A percentile compares a stretch with the other conserved stretches of the same genome.
phyloP scores from a whole-genome alignment of 2,113 vertebrate genomes.

The Heliornis fulica region DNA sequence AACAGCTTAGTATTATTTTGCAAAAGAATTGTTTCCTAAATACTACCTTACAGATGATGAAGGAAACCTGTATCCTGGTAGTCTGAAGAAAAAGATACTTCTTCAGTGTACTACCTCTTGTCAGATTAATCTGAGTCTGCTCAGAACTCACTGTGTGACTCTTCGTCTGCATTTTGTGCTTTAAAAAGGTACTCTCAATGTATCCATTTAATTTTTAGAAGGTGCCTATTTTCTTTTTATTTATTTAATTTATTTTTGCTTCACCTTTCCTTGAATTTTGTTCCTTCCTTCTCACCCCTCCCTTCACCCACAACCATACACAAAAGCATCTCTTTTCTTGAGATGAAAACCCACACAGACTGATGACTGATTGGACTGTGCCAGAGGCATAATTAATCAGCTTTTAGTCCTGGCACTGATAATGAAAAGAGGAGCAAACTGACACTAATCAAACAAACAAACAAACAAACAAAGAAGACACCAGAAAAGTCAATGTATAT shows the following conservation, averaged over 20 bases:
- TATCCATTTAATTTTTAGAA: neutral
- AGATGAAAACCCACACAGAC: neutral
- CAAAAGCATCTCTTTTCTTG: accelerated
- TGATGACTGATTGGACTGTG: neutral
- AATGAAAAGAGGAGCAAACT: neutral
- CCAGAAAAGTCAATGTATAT: accelerated
- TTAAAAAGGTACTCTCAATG: neutral
- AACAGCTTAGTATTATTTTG: neutral
- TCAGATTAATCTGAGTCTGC: neutral
- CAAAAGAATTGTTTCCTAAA: neutral
- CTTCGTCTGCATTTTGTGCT: neutral
- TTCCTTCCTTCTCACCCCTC: neutral
- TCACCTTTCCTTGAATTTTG: neutral
- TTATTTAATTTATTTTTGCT: neutral
- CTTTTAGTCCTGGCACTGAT: neutral
- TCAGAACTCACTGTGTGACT: neutral
- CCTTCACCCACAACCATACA: neutral
- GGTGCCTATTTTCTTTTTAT: neutral
- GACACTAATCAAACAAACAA: constrained; percentile 10
- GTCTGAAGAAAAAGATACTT: neutral
- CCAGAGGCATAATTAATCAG: neutral
- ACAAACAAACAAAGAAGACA: neutral
- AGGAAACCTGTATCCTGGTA: neutral
- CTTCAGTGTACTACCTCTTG: neutral
- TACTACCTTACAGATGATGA: neutral